Evolutionary conservation across 2,888 invertebrate species (phyloP), one percentile per base, ranked within the genome.

Genomic region (Venusia cambrica): DNA sequence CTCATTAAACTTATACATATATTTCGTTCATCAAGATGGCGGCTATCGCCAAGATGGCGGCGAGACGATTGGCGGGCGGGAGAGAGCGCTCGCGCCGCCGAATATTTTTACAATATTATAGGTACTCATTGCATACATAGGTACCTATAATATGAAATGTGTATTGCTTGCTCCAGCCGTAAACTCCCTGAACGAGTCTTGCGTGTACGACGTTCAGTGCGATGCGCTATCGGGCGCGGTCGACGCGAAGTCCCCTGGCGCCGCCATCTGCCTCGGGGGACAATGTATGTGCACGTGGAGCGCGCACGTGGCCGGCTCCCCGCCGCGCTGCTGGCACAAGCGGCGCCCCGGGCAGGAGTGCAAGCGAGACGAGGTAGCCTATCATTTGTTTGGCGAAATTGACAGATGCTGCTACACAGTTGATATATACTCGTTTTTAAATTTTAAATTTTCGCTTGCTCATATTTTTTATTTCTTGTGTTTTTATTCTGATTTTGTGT

Each of bases 161-260:
- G n/a, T n/a, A n/a, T n/a, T n/a, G n/a, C n/a, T n/a, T n/a, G n/a
- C n/a, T n/a, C n/a, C 67, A 88, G 88, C 79, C 1, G 81, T 73
- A 0, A 71, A 71, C 48, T 62, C 63, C 1, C 53, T 87, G 1
- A 67, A 73, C 43, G 81, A 74, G 1, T 38, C 69, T 0, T 88
- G 87, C 38, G 76, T 78, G 29, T 84, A 70, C 62, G 87, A 88
- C 58, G 77, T 81, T 6, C 87, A 87, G 28, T 88, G 87, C 45
- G 77, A 79, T 37, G 54, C 54, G 0, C 43, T 81, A 2, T 59
- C 80, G 0, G 87, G 85, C 1, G 32, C 55, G 0, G 35, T 62
- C 0, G 75, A 69, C 8, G 71, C 70, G 6, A 54, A 68, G 0
- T 62, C 75, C 0, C 63, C 76, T 0, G 84, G 80, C 28, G 78